phyloP scores from a whole-genome alignment of 2,797 vertebrate species.

The Onychomys torridus region DNA sequence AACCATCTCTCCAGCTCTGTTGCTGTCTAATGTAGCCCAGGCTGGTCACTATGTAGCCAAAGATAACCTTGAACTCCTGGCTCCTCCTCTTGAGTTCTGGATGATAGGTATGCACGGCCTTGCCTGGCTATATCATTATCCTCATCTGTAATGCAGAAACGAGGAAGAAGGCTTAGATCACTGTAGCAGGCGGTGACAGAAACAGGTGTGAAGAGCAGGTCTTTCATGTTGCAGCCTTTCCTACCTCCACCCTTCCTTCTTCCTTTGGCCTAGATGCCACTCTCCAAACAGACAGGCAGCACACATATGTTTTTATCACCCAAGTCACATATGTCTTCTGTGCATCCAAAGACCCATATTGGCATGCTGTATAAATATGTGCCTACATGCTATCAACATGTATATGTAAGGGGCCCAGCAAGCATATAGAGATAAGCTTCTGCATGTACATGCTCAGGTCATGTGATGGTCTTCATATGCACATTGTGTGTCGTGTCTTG shows the following conservation, averaged over 20 bases:
- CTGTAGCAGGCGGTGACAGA: neutral
- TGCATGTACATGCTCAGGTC: neutral
- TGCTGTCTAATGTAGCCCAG: neutral
- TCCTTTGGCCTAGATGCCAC: neutral
- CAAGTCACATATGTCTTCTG: neutral
- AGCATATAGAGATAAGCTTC: too few relatives aligned
- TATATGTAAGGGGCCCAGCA: neutral
- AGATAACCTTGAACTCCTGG: neutral
- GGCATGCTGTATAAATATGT: neutral
- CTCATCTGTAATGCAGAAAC: neutral
- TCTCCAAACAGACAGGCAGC: neutral
- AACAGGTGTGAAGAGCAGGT: neutral
- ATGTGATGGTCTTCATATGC: neutral
- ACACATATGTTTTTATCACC: neutral
- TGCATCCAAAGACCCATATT: neutral
- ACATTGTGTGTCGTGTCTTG: neutral
- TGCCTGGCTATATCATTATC: too few relatives aligned
- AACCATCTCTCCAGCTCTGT: neutral
- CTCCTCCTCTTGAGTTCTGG: neutral
- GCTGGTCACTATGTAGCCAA: neutral
- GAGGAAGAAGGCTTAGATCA: neutral
- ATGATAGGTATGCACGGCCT: neutral
- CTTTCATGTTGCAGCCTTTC: neutral
- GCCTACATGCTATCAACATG: neutral
- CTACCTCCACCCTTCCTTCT: rapidly evolving